Evolutionary conservation across 1,140 invertebrate species (phyloP), one percentile per base, ranked within the genome.

Genomic region (Muscidifurax raptorellus): DNA sequence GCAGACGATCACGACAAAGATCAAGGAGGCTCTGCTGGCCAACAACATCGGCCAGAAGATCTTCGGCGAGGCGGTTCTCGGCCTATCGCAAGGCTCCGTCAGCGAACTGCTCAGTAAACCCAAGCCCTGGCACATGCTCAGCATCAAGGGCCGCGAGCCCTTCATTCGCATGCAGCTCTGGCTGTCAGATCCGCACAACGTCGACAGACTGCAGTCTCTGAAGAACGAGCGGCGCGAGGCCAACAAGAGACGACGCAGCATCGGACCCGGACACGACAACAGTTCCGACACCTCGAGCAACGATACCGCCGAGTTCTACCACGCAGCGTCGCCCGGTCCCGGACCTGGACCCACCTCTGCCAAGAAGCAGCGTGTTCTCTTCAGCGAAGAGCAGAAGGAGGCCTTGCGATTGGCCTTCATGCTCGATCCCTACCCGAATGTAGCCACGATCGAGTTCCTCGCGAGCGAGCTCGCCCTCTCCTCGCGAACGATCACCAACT

Each of bases 31-130:
- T 0, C 93, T 99, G 0, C 93, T 99, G 59, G 98, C 98, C 13
- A 99, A 99, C 89, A 99, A 99, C 89, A 98, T 99, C 88, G 98
- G 98, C 1, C 99, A 99, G 93, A 99, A 99, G 94, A 97, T 99
- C 80, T 99, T 99, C 90, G 98, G 98, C 25, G 98, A 99, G 94
- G 98, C 97, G 0, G 98, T 99, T 32, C 93, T 99, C 0, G 98
- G 98, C 0, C 94, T 99, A 18, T 99, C 98, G 3, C 98, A 99
- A 92, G 99, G 98, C 25, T 99, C 98, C 0, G 98, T 99, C 0
- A 99, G 98, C 90, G 99, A 99, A 93, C 93, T 99, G 22, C 94
- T 99, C 0, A 99, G 98, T 72, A 99, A 99, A 93, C 99, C 99
- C 1, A 99, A 99, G 90, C 98, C 98, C 0, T 99, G 99, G 99